These are phyloP conservation scores for Rhinolophus ferrumequinum DNA, from an alignment of 2,113 vertebrate genomes.

Conservation along the genomic window DNA sequence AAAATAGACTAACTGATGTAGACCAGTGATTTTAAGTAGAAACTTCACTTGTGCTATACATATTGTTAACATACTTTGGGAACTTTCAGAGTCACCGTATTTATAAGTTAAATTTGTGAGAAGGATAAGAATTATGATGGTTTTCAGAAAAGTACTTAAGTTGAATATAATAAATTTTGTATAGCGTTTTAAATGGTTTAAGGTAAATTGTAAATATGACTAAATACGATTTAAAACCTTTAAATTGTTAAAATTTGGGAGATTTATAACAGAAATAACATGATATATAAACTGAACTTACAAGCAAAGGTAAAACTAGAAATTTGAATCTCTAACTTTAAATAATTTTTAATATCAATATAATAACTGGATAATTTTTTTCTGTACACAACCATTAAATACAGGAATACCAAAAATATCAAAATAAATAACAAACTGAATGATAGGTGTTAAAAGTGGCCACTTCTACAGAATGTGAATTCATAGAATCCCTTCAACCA, in stretches of 20 bases:
- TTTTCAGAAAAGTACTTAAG: conserved; percentile 34
- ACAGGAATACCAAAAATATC: neutral
- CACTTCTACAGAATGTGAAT: neutral
- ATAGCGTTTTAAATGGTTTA: neutral
- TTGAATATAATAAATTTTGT: conserved; percentile 32
- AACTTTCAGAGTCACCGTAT: neutral
- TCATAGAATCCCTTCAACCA: neutral
- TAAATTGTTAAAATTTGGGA: neutral
- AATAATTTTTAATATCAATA: neutral
- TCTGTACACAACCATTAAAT: neutral
- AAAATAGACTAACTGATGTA: neutral
- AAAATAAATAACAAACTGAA: conserved; percentile 6
- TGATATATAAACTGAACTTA: conserved; percentile 7
- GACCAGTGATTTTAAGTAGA: neutral
- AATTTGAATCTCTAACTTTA: conserved; percentile 1
- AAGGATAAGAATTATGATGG: neutral
- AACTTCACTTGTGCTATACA: neutral
- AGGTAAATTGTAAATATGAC: neutral
- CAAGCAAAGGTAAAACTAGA: neutral
- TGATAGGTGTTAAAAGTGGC: neutral
- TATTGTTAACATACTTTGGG: neutral
- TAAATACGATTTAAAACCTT: neutral
- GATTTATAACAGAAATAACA: neutral
- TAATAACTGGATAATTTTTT: neutral
- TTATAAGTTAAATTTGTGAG: conserved; percentile 2